Evolutionary conservation across 2,888 invertebrate species (phyloP).

Genomic region (Eupsilia transversa): DNA sequence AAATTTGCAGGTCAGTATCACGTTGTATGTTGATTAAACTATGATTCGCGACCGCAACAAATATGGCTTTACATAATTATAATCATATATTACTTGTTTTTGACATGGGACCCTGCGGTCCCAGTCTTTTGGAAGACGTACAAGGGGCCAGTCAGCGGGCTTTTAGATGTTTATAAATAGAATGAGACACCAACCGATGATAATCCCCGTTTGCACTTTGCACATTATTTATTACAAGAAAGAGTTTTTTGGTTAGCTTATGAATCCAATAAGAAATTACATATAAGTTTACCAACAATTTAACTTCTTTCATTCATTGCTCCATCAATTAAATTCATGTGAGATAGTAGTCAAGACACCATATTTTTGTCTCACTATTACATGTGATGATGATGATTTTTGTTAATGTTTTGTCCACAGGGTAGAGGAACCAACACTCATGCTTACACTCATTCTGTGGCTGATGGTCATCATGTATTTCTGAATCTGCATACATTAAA

Average conservation of each 20-base stretch:
- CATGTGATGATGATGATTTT: neutral
- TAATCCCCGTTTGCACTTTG: neutral
- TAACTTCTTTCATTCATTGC: too few species aligned
- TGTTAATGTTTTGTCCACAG: constrained; percentile 81
- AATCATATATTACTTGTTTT: neutral
- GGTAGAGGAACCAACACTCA: constrained; percentile 99
- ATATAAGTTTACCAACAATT: too few species aligned
- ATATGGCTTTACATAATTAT: too few species aligned
- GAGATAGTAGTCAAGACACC: neutral
- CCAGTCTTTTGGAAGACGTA: neutral
- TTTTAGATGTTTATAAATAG: neutral
- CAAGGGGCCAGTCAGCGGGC: neutral
- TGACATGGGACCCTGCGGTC: neutral
- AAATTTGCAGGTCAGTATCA: too few species aligned
- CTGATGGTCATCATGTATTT: constrained; percentile 99
- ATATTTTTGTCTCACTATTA: neutral
- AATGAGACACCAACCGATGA: neutral
- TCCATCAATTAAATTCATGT: neutral
- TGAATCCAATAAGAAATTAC: neutral
- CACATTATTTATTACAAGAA: too few species aligned
- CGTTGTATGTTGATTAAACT: too few species aligned
- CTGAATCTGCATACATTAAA: constrained; percentile 98
- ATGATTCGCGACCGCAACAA: too few species aligned
- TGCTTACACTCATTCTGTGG: constrained; percentile 99
- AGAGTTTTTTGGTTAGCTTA: neutral